phyloP scores from a whole-genome alignment of 1,140 invertebrate species.

The Drosophila orena region DNA sequence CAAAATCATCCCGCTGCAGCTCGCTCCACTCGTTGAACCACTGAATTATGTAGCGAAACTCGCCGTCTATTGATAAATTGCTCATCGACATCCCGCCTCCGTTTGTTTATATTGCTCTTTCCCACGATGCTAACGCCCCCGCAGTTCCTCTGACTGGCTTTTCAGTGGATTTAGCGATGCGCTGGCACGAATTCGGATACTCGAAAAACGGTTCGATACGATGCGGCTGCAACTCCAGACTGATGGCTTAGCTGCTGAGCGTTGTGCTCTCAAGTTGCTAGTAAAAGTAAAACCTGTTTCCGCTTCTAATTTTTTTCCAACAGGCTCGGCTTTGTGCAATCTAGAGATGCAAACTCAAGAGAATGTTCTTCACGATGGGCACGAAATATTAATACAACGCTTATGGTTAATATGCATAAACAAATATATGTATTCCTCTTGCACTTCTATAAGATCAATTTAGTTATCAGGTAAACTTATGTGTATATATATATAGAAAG shows the following conservation, averaged over 20 bases:
- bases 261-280: conserved; percentile 55
- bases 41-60: conserved; percentile 91
- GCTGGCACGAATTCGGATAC: conserved; percentile 6
- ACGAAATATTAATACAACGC: neutral
- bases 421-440: too few species aligned
- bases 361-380: conserved; percentile 3
- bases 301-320: conserved; percentile 60
- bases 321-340: conserved; percentile 45
- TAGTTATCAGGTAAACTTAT: too few species aligned
- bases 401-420: too few species aligned
- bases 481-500: too few species aligned
- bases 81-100: conserved; percentile 69
- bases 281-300: conserved; percentile 58
- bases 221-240: conserved; percentile 33
- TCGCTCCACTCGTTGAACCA: conserved; percentile 97
- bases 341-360: conserved; percentile 12
- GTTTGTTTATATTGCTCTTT: conserved; percentile 34
- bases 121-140: conserved; percentile 36
- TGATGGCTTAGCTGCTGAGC: conserved; percentile 21
- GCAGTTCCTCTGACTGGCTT: conserved; percentile 18
- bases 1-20: conserved; percentile 93
- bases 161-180: conserved; percentile 11
- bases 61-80: conserved; percentile 86
- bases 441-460: too few species aligned
- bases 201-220: conserved; percentile 8